Conservation (phyloP, 37 sponge, comb jelly and placozoan species). For the Halichondria panicea region DNA sequence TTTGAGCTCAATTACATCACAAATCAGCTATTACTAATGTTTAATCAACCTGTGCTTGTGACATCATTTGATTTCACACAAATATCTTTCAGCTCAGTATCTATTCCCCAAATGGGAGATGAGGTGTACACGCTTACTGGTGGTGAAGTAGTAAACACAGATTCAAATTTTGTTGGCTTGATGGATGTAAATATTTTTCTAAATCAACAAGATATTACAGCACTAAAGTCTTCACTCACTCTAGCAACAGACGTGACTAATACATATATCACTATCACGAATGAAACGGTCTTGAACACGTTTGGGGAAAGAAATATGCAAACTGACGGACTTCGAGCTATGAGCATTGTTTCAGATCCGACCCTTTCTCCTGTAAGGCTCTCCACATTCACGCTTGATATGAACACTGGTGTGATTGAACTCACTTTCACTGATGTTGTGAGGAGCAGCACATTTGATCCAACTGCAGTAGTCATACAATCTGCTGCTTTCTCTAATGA, state of each 20-base stretch:
- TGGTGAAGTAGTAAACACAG: slow-evolving; percentile 48
- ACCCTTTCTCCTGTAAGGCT: slow-evolving; percentile 24
- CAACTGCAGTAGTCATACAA: slow-evolving; percentile 63
- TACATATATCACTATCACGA: slow-evolving; percentile 46
- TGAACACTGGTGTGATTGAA: slow-evolving; percentile 56
- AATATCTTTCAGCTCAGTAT: slow-evolving; percentile 52
- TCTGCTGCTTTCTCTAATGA: slow-evolving; percentile 18
- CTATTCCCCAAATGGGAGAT: slow-evolving; percentile 2
- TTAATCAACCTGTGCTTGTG: slow-evolving; percentile 84
- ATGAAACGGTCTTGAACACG: slow-evolving; percentile 62
- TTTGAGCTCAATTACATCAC: slow-evolving; percentile 71
- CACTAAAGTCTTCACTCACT: slow-evolving; percentile 48
- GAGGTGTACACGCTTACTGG: slow-evolving; percentile 68
- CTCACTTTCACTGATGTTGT: slow-evolving; percentile 83
- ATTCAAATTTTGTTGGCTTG: slow-evolving; percentile 26
- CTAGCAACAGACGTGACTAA: slow-evolving; percentile 36
- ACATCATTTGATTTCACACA: slow-evolving; percentile 65
- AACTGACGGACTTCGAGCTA: slow-evolving; percentile 10
- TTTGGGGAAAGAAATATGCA: slow-evolving; percentile 49
- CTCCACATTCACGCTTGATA: slow-evolving; percentile 56
- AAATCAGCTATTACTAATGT: slow-evolving; percentile 68
- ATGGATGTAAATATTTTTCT: slow-evolving; percentile 53
- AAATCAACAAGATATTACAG: slow-evolving; percentile 57
- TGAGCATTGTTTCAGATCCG: slow-evolving; percentile 31
- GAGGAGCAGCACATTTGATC: slow-evolving; percentile 38